Evolutionary conservation across 1,140 invertebrate genomes (phyloP).

Genomic region (Ceratina japonica): DNA sequence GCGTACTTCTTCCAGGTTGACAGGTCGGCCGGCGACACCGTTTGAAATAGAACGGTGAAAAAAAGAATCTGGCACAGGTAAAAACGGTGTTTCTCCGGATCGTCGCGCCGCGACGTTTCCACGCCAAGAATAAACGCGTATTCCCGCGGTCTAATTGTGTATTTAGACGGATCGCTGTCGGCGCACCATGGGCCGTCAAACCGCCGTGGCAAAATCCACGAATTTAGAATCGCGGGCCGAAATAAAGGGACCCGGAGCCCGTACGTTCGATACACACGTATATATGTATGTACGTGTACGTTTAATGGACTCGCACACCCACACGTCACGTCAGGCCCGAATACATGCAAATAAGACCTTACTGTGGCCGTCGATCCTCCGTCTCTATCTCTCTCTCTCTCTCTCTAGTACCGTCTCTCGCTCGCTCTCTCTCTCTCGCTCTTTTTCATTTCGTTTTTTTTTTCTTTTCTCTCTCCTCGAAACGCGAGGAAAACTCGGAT

Average conservation of each 20-base stretch:
- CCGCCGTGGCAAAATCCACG: not conserved
- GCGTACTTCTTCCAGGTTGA: conserved; percentile 12
- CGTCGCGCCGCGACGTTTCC: conserved; percentile 35
- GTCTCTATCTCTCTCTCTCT: too few species aligned
- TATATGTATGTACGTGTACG: not conserved
- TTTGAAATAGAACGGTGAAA: not conserved
- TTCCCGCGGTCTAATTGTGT: conserved; percentile 16
- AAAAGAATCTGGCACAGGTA: conserved; percentile 38
- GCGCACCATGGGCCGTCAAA: not conserved
- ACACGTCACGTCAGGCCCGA: conserved; percentile 38
- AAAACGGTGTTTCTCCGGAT: conserved; percentile 23
- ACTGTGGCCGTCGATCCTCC: conserved; percentile 29
- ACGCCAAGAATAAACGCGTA: conserved; percentile 42
- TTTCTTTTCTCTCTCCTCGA: not conserved
- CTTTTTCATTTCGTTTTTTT: not conserved
- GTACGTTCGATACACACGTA: conserved; percentile 5
- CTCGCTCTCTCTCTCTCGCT: not conserved
- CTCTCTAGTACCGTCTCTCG: not conserved
- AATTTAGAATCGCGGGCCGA: conserved; percentile 7
- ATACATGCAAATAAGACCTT: conserved; percentile 55
- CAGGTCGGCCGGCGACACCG: conserved; percentile 6
- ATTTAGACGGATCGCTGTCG: not conserved
- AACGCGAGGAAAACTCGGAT: too few species aligned
- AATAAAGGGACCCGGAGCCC: not conserved
- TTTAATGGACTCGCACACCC: conserved; percentile 45